A percentile compares a stretch with the other conserved stretches of the same genome.
phyloP scores from a whole-genome alignment of 2,888 invertebrate genomes.

The Troides aeacus region DNA sequence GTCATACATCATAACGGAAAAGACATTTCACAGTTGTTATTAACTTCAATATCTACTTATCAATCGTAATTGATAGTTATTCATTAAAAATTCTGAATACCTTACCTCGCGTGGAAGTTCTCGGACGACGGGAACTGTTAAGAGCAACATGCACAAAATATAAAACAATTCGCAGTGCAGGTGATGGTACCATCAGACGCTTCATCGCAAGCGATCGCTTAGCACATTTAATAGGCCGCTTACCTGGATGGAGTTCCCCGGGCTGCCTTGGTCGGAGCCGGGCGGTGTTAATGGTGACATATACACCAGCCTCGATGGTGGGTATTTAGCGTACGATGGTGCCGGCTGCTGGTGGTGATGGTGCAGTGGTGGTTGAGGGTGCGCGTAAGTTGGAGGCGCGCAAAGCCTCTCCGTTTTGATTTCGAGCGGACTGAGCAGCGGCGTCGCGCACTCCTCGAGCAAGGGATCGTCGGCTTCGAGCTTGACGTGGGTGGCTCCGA shows the following conservation, averaged over 20 bases:
- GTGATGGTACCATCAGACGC: constrained; percentile 65
- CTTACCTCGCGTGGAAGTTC: not conserved
- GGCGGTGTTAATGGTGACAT: constrained; percentile 93
- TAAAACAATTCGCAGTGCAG: constrained; percentile 57
- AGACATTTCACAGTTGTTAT: too few species aligned
- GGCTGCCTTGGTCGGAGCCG: constrained; percentile 92
- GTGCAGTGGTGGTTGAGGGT: constrained; percentile 45
- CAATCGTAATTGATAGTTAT: too few species aligned
- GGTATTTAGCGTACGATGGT: constrained; percentile 67
- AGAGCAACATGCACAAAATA: constrained; percentile 38
- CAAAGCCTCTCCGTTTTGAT: constrained; percentile 88
- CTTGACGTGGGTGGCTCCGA: constrained; percentile 85
- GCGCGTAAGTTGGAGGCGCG: constrained; percentile 77
- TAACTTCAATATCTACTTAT: not conserved
- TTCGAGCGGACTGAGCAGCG: constrained; percentile 88
- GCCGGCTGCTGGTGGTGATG: constrained; percentile 59
- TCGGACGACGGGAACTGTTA: constrained; percentile 28
- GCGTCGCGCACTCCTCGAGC: constrained; percentile 83
- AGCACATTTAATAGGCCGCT: constrained; percentile 38
- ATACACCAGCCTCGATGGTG: constrained; percentile 81
- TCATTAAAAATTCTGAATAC: too few species aligned
- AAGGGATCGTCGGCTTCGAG: constrained; percentile 84
- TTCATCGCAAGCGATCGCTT: constrained; percentile 55
- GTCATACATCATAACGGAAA: too few species aligned
- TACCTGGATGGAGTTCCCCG: constrained; percentile 84